These are phyloP conservation scores for Strigamia maritima DNA, from an alignment of 2,888 invertebrate species.

Conservation along the genomic window DNA sequence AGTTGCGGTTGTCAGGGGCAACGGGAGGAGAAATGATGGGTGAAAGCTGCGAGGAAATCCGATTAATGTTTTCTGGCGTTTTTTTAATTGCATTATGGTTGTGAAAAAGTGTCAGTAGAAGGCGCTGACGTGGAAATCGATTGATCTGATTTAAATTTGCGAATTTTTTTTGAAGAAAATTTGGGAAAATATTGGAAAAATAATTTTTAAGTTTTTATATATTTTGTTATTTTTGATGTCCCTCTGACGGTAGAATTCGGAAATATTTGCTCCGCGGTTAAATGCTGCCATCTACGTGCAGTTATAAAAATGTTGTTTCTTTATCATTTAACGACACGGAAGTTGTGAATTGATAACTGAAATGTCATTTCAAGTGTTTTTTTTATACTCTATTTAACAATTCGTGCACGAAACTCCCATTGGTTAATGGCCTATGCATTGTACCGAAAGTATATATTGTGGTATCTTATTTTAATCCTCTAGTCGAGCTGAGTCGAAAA, in stretches of 20 bases:
- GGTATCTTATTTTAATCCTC: too few relatives aligned
- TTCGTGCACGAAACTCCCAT: too few relatives aligned
- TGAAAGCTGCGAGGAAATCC: slow-evolving; percentile 18
- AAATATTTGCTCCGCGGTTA: not conserved
- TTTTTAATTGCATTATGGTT: not conserved
- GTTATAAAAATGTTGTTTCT: not conserved
- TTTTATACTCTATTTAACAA: too few relatives aligned
- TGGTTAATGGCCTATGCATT: too few relatives aligned
- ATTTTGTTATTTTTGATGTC: not conserved
- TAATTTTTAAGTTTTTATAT: not conserved
- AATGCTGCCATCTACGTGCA: not conserved
- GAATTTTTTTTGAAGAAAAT: not conserved
- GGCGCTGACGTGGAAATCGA: not conserved
- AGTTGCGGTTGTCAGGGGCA: not conserved
- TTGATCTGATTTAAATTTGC: not conserved
- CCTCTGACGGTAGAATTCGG: not conserved
- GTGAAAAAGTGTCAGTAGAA: not conserved
- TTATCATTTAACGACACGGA: not conserved
- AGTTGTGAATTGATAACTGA: not conserved
- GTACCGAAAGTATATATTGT: too few relatives aligned
- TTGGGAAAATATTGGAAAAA: too few relatives aligned
- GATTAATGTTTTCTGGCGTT: not conserved
- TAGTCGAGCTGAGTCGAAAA: too few relatives aligned
- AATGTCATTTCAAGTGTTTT: too few relatives aligned
- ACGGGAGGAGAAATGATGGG: not conserved